Evolutionary conservation across 2,113 vertebrate genomes (phyloP), one percentile per base, ranked within the genome.

Genomic region (Cichladusa arquata): DNA sequence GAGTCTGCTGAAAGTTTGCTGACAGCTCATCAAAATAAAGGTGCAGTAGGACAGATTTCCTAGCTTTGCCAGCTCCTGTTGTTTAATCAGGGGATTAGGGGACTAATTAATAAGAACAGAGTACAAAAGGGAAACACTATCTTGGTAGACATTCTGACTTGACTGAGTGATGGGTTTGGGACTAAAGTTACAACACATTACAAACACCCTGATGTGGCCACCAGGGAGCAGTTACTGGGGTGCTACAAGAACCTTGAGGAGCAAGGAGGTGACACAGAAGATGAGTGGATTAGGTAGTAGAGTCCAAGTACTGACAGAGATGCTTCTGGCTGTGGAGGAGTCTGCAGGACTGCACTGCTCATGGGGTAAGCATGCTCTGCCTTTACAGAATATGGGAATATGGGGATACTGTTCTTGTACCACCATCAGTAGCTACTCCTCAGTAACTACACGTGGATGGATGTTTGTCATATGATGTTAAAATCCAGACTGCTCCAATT

Each of bases 361-460:
- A 8, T 0, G 0, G 19, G 12, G 5, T 11, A 33, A 50, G 28
- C 34, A 23, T 1, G 8, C 29, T 81, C 33, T 56, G 31, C 1
- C 0, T 50, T 73, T 22, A 19, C 48, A 50, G 48, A 50, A 26
- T 26, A 12, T 5, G 53, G 53, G 57, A 71, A 12, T 9, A 4
- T 34, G 26, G 29, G 26, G 13, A 34, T 38, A 15, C 40, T 36
- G 40, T 9, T 61, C 53, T n/a, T 36, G 22, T 33, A 29, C 9
- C 47, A 36, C 23, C 6, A 1, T 8, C 70, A 62, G 28, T 8
- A 51, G 23, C 61, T 71, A 14, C 42, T 61, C 42, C 28, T 57
- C 24, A 13, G 61, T 45, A 38, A 57, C 57, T 53, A 36, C 19
- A 28, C 0, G 19, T 45, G 44, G 19, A 1, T 19, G 25, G 25